Percentiles rank a stretch among this genome's conserved stretches.
These are phyloP conservation scores for Mesorhabditis sp. DNA, from an alignment of 2,888 invertebrate species.

Conservation along the genomic window DNA sequence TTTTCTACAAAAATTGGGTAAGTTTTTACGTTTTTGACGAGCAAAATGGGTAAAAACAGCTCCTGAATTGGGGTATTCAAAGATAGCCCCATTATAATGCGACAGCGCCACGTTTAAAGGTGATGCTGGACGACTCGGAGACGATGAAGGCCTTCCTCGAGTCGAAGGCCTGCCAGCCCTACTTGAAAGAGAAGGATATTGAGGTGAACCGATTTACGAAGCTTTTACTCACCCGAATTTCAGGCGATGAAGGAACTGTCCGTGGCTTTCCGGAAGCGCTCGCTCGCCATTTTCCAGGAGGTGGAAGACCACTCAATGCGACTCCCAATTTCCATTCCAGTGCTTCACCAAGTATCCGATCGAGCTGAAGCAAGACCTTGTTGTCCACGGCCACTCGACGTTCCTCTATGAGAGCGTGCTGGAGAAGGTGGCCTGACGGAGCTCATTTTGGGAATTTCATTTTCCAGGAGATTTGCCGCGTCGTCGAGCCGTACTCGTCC, in stretches of 20 bases:
- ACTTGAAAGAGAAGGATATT: conserved; percentile 81
- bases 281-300: conserved; percentile 88
- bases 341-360: conserved; percentile 80
- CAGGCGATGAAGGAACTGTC: conserved; percentile 98
- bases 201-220: conserved; percentile 9
- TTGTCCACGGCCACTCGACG: conserved; percentile 91
- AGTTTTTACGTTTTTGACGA: too few species aligned
- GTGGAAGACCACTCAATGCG: conserved; percentile 28
- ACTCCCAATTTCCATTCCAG: conserved; percentile 57
- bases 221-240: conserved; percentile 66
- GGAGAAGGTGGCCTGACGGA: conserved; percentile 74
- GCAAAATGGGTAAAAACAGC: too few species aligned
- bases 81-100: too few species aligned
- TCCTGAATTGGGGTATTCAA: too few species aligned
- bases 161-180: conserved; percentile 80
- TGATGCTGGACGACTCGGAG: conserved; percentile 54
- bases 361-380: conserved; percentile 78
- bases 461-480: conserved; percentile 66
- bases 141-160: conserved; percentile 64
- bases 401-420: conserved; percentile 96
- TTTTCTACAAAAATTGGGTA: not conserved
- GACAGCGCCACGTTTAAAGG: conserved; percentile 24
- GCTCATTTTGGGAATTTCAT: not conserved
- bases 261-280: conserved; percentile 89
- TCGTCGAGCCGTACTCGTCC: conserved; percentile 95